Percentiles rank a stretch among this genome's conserved stretches.
These are phyloP conservation scores for Apaloderma vittatum DNA, from an alignment of 2,113 vertebrate genomes.

Conservation along the genomic window DNA sequence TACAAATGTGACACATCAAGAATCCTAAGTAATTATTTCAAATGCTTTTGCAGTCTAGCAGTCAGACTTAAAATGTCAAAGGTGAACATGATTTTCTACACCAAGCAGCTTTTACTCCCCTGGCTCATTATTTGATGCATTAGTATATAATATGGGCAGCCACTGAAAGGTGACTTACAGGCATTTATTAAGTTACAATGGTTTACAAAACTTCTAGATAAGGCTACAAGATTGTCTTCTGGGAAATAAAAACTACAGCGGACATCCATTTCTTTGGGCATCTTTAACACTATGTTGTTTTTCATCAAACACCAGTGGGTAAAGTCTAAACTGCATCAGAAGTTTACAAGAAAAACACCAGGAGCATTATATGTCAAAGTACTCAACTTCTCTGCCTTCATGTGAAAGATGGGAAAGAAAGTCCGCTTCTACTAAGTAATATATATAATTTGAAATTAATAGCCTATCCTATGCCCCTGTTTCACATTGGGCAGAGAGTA, in stretches of 20 bases:
- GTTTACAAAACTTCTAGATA: neutral
- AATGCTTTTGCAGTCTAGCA: neutral
- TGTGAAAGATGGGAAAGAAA: accelerated
- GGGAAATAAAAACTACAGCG: neutral
- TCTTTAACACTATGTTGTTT: neutral
- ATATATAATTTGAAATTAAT: neutral
- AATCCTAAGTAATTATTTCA: neutral
- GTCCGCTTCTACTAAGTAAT: neutral
- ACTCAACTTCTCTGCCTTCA: neutral
- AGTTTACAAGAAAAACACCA: neutral
- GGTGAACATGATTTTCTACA: neutral
- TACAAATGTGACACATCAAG: neutral
- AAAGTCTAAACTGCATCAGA: neutral
- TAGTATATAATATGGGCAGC: neutral
- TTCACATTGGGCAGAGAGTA: neutral
- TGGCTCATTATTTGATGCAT: neutral
- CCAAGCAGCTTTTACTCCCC: neutral
- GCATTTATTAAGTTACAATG: neutral
- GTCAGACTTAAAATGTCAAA: neutral
- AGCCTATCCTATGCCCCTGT: neutral
- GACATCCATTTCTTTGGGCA: neutral
- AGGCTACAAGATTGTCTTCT: neutral
- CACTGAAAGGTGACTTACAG: neutral
- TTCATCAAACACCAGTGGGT: neutral
- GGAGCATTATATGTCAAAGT: neutral